A percentile compares a stretch with the other conserved stretches of the same genome.
These are phyloP conservation scores for Pelagia noctiluca DNA, from an alignment of 30 jellyfish, hydroid and myxozoan genomes.

Conservation along the genomic window DNA sequence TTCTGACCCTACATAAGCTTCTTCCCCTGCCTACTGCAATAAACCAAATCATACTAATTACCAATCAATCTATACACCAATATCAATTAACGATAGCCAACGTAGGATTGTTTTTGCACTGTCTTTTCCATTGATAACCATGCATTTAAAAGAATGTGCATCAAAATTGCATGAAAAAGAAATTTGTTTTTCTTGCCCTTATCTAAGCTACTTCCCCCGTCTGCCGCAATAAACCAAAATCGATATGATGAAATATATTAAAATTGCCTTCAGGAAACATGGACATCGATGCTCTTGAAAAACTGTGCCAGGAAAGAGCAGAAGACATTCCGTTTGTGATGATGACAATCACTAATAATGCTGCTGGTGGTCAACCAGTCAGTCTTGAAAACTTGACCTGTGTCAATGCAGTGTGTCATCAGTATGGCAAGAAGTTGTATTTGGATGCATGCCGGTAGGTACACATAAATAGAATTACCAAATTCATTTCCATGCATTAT, in stretches of 20 bases:
- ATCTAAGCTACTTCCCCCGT: no score
- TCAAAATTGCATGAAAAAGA: no score
- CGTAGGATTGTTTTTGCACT: no score
- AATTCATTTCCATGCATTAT: background rate
- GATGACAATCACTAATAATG: conserved; percentile 69
- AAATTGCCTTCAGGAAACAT: conserved; percentile 42
- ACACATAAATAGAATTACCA: background rate
- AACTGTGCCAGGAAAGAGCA: conserved; percentile 49
- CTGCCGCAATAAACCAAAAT: no score
- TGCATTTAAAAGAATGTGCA: no score
- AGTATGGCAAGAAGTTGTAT: conserved; percentile 51
- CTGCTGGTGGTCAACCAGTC: conserved; percentile 84
- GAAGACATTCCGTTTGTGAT: conserved; percentile 62
- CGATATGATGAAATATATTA: background rate
- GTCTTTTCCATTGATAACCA: no score
- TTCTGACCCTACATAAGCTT: no score
- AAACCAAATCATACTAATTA: no score
- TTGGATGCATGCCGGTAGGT: conserved; percentile 79
- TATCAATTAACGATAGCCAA: no score
- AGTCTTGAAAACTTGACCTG: conserved; percentile 53
- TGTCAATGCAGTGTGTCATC: conserved; percentile 61
- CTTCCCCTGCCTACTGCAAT: no score
- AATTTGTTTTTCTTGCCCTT: no score
- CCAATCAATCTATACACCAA: no score
- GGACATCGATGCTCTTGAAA: conserved; percentile 66